These are phyloP conservation scores for Montipora cactus DNA, from an alignment of 64 coral and sea anemone species.

Conservation along the genomic window DNA sequence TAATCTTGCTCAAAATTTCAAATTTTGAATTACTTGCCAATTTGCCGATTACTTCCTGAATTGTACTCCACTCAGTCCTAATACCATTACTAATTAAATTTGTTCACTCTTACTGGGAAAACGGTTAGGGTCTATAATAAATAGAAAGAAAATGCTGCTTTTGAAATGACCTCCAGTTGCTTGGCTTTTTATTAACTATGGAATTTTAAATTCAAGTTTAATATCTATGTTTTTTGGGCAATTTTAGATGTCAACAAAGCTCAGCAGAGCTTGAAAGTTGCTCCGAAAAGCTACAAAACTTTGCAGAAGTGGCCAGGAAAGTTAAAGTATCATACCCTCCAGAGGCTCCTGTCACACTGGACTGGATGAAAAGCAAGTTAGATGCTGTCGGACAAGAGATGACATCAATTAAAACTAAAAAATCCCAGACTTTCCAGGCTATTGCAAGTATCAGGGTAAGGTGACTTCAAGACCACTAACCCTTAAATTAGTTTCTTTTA, in stretches of 20 bases:
- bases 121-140: too few species aligned
- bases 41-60: too few species aligned
- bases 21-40: too few species aligned
- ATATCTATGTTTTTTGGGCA: background rate
- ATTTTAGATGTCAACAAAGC: slow-evolving; percentile 81
- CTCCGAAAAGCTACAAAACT: slow-evolving; percentile 71
- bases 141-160: too few species aligned
- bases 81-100: too few species aligned
- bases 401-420: slow-evolving; percentile 78
- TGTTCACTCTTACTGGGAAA: too few species aligned
- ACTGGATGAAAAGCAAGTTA: slow-evolving; percentile 93
- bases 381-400: slow-evolving; percentile 77
- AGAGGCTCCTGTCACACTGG: slow-evolving; percentile 85
- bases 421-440: slow-evolving; percentile 71
- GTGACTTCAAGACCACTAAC: background rate
- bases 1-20: too few species aligned
- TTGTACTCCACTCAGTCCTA: too few species aligned
- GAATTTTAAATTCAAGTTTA: background rate
- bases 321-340: slow-evolving; percentile 85
- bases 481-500: background rate
- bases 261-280: slow-evolving; percentile 85
- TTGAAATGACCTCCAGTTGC: too few species aligned
- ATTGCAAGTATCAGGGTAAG: slow-evolving; percentile 84
- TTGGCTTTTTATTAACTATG: too few species aligned
- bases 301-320: slow-evolving; percentile 76